Conservation (phyloP, 1,140 invertebrate species). For the Drosophila bocqueti region DNA sequence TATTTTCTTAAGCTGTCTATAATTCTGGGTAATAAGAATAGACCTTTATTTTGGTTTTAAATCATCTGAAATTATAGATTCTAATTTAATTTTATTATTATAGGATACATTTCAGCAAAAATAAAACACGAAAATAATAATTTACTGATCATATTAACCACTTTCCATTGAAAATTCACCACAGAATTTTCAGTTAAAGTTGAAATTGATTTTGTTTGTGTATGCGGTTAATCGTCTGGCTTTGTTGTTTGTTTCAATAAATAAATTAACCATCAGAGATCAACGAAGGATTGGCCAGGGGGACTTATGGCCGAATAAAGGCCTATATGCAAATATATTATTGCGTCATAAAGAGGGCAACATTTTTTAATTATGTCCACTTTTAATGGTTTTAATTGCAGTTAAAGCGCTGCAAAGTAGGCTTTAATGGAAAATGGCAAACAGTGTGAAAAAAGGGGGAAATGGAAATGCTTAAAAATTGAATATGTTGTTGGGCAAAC, state of each 20-base stretch:
- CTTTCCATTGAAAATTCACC: not conserved
- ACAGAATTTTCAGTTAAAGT: constrained; percentile 5
- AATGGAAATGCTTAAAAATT: constrained; percentile 32
- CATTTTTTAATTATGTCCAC: constrained; percentile 61
- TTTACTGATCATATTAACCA: not conserved
- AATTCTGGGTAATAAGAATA: too few species aligned
- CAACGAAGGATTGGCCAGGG: constrained; percentile 14
- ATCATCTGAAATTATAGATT: not conserved
- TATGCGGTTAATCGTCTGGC: constrained; percentile 29
- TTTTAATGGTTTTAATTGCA: constrained; percentile 61
- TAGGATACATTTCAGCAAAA: not conserved
- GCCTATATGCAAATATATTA: constrained; percentile 48
- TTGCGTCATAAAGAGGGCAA: constrained; percentile 56
- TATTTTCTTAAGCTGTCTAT: too few species aligned
- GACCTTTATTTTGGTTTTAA: not conserved
- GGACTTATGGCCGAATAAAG: constrained; percentile 39
- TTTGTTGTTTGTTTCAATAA: constrained; percentile 41
- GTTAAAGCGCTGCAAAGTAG: constrained; percentile 54
- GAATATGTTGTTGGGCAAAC: constrained; percentile 27
- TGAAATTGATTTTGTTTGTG: constrained; percentile 17
- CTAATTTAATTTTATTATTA: not conserved
- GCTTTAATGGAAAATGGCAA: constrained; percentile 45
- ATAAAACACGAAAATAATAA: not conserved
- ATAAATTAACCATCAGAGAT: constrained; percentile 47
- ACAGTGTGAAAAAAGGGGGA: not conserved